Evolutionary conservation across 2,888 invertebrate genomes (phyloP).

Genomic region (Glomeris marginata): DNA sequence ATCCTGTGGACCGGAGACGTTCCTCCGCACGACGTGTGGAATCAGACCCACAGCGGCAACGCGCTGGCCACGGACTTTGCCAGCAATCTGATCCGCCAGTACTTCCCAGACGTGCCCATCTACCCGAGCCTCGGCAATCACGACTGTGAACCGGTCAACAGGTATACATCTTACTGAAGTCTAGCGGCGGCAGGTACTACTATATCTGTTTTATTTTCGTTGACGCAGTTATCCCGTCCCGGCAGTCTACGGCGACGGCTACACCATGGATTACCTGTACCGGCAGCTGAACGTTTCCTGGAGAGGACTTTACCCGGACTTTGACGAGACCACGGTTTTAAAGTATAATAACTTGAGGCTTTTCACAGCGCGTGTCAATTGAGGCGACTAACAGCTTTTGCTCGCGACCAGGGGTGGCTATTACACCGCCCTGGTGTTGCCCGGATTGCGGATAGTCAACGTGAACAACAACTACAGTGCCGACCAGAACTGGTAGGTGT

Average conservation of each 20-base stretch:
- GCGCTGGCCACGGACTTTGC: constrained; percentile 15
- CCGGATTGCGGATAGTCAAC: constrained; percentile 29
- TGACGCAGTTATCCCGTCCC: no score
- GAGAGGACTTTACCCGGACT: no score
- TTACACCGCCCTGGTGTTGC: constrained; percentile 29
- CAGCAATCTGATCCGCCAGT: constrained; percentile 14
- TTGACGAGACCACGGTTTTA: constrained; percentile 27
- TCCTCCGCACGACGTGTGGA: constrained; percentile 15
- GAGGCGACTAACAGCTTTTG: no score
- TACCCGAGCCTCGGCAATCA: constrained; percentile 21
- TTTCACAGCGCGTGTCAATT: no score
- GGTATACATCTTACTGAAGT: no score
- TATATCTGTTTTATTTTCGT: no score
- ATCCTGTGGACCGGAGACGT: no score
- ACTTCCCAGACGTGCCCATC: constrained; percentile 15
- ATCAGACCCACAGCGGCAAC: constrained; percentile 14
- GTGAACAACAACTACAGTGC: constrained; percentile 33
- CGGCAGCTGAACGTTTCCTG: no score
- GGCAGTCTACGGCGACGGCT: no score
- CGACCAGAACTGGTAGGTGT: constrained; percentile 29
- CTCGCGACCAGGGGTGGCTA: constrained; percentile 33
- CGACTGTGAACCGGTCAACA: constrained; percentile 20
- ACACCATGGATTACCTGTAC: no score
- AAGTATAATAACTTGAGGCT: no score
- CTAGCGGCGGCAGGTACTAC: no score